phyloP scores from a whole-genome alignment of 2,797 vertebrate genomes.

The Pampus argenteus region DNA sequence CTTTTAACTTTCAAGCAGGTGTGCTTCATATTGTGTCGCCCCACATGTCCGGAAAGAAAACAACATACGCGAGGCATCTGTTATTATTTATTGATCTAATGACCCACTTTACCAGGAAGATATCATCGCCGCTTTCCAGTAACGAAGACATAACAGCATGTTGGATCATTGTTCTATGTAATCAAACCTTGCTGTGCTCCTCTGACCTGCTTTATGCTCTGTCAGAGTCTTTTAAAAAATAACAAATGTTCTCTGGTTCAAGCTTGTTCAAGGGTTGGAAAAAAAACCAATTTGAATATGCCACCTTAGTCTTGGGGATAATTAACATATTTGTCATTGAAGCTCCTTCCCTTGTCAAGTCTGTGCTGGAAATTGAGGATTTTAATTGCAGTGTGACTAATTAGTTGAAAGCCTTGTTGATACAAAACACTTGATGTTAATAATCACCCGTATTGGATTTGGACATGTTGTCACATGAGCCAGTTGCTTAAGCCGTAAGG shows the following conservation, averaged over 20 bases:
- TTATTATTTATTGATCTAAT: slow-evolving; percentile 73
- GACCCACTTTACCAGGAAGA: slow-evolving; percentile 54
- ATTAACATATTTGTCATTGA: not conserved
- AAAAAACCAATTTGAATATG: not conserved
- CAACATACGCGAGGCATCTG: slow-evolving; percentile 40
- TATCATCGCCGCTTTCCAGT: slow-evolving; percentile 63
- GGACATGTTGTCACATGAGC: slow-evolving; percentile 15
- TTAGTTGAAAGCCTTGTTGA: not conserved
- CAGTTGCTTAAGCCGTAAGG: slow-evolving; percentile 1
- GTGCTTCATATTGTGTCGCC: slow-evolving; percentile 8
- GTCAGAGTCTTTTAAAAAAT: no score
- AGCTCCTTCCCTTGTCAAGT: not conserved
- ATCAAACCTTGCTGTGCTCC: not conserved
- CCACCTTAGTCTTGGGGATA: not conserved
- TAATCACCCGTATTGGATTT: no score
- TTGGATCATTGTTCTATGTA: slow-evolving; percentile 12
- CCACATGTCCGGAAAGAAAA: slow-evolving; percentile 4
- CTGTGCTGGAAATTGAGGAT: not conserved
- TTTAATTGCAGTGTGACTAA: not conserved
- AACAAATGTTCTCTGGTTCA: not conserved
- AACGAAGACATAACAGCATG: slow-evolving; percentile 47
- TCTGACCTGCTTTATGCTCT: not conserved
- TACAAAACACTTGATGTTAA: slow-evolving; percentile 6
- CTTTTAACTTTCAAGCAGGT: slow-evolving; percentile 10
- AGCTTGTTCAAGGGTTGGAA: not conserved